phyloP scores from a whole-genome alignment of 1,140 invertebrate species.

The Aphidius gifuensis region DNA sequence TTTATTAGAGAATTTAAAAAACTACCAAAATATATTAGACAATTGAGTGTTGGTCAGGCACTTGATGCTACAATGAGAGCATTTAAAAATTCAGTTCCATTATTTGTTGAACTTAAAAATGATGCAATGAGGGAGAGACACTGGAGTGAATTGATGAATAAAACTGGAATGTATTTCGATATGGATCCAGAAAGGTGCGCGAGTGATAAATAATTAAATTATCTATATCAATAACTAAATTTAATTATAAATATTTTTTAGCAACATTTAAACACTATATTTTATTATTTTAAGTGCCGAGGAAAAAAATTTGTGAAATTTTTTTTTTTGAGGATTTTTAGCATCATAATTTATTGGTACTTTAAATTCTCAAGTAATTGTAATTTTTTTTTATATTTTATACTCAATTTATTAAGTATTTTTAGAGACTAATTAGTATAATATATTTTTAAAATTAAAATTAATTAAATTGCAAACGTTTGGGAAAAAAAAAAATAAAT shows the following conservation, averaged over 20 bases:
- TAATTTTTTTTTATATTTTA: neutral
- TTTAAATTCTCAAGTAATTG: neutral
- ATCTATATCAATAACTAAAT: neutral
- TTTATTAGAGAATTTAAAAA: conserved; percentile 76
- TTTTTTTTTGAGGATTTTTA: neutral
- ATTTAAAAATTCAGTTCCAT: conserved; percentile 80
- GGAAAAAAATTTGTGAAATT: too few relatives aligned
- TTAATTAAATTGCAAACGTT: conserved; percentile 21
- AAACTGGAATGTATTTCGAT: conserved; percentile 81
- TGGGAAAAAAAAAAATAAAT: neutral
- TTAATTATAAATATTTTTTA: neutral
- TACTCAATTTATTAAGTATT: conserved; percentile 8
- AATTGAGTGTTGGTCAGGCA: conserved; percentile 61
- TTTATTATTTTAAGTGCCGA: too few relatives aligned
- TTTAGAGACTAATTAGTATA: neutral
- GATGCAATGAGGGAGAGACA: conserved; percentile 84
- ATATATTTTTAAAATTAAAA: neutral
- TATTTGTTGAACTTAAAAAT: conserved; percentile 88
- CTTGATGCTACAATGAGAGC: conserved; percentile 82
- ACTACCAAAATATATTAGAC: conserved; percentile 59
- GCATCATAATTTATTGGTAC: conserved; percentile 4
- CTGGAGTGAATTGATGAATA: conserved; percentile 84
- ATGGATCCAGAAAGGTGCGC: conserved; percentile 71
- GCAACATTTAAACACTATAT: neutral
- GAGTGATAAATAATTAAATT: conserved; percentile 1